Evolutionary conservation across 37 sponge, comb jelly and placozoan genomes (phyloP), one percentile per base, ranked within the genome.

Genomic region (Ephydatia muelleri): DNA sequence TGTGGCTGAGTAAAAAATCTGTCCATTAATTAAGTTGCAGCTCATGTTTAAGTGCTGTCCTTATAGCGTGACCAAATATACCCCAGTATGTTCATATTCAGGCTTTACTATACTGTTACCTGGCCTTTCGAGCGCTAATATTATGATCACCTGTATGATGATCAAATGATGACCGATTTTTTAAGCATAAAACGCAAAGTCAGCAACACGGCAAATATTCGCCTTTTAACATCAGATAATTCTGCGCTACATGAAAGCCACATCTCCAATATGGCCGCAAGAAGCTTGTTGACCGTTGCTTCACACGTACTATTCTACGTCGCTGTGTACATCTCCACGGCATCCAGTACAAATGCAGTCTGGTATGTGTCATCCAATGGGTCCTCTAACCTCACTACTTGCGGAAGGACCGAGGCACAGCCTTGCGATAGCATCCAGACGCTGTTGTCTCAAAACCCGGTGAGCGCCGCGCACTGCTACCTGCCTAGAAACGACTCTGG

Each of bases 351-450:
- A 5, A 77, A 80, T 57, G 85, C 84, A 19, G 81, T 67, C 0
- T 89, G 90, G 90, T 89, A 84, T 70, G 80, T 89, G 30, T 49
- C 79, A 0, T 57, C 57, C 57, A 76, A 36, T 21, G 81, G 87
- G 25, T 79, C 90, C 0, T 23, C 74, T 26, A 28, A 84, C 30
- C 26, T 38, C 57, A 21, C 75, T 16, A 84, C 76, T 64, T 89
- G 90, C 40, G 90, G 90, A 14, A 31, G 75, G 11, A 64, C 84
- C 32, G n/a, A 36, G 37, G 67, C 14, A 0, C n/a, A 29, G 13
- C 90, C 90, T 5, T 89, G 90, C 67, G 74, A 23, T 81, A 80
- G 70, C 37, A 69, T 89, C 32, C 23, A 65, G 25, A 16, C 75
- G 39, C 78, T 89, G 27, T 38, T 84, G 11, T 5, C 28, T 21